These are phyloP conservation scores for Pelosia muscerda DNA, from an alignment of 2,888 invertebrate genomes.

Conservation along the genomic window DNA sequence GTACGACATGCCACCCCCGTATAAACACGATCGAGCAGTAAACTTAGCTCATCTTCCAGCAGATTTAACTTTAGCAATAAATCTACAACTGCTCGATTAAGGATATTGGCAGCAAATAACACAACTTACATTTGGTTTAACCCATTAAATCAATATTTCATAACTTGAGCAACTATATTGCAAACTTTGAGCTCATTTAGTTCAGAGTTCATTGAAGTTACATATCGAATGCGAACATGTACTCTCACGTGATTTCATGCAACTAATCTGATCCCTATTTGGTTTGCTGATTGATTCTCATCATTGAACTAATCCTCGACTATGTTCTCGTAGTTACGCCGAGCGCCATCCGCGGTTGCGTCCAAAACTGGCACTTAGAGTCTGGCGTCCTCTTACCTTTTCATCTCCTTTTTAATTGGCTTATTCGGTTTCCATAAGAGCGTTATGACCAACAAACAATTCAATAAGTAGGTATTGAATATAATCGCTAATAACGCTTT, in stretches of 20 bases:
- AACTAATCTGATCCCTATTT: too few relatives aligned
- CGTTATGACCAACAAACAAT: too few relatives aligned
- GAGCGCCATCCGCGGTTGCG: too few relatives aligned
- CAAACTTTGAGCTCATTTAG: background rate
- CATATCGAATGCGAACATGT: background rate
- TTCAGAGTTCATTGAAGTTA: background rate
- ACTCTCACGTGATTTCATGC: background rate
- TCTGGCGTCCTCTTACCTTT: too few relatives aligned
- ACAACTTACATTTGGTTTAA: background rate
- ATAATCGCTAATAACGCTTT: too few relatives aligned
- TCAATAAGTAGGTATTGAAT: too few relatives aligned
- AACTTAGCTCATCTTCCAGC: background rate
- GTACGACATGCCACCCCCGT: too few relatives aligned
- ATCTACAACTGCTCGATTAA: background rate
- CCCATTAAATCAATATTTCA: background rate
- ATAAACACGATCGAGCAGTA: too few relatives aligned
- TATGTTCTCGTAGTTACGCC: too few relatives aligned
- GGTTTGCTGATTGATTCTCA: too few relatives aligned
- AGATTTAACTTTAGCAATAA: background rate
- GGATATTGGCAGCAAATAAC: background rate
- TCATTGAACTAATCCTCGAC: too few relatives aligned
- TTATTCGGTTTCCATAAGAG: background rate
- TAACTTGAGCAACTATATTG: background rate
- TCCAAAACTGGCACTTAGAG: too few relatives aligned
- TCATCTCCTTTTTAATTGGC: background rate